These are phyloP conservation scores for Macropis europaea DNA, from an alignment of 2,888 invertebrate genomes.

Conservation along the genomic window DNA sequence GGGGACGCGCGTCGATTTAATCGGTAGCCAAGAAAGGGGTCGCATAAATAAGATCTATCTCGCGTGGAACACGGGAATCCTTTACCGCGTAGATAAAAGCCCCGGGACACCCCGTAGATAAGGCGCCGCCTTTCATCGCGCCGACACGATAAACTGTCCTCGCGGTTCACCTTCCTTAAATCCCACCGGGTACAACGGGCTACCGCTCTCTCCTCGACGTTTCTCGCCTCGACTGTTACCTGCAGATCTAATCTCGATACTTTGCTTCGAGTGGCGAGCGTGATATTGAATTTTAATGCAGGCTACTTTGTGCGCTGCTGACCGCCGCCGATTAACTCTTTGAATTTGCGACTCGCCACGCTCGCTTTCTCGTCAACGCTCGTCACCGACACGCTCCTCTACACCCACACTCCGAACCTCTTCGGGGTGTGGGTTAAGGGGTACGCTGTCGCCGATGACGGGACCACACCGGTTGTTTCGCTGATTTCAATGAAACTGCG, in stretches of 20 bases:
- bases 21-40: constrained; percentile 74
- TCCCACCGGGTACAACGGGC: constrained; percentile 55
- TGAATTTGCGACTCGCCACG: constrained; percentile 1
- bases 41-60: constrained; percentile 79
- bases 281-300: constrained; percentile 54
- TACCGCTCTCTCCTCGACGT: constrained; percentile 49
- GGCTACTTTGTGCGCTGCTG: constrained; percentile 28
- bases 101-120: constrained; percentile 72
- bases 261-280: constrained; percentile 44
- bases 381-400: too few relatives aligned
- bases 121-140: constrained; percentile 75
- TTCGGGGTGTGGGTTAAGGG: too few relatives aligned
- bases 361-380: too few relatives aligned
- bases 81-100: constrained; percentile 75
- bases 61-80: constrained; percentile 78
- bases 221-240: constrained; percentile 59
- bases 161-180: constrained; percentile 67
- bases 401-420: too few relatives aligned
- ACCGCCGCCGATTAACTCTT: constrained; percentile 29
- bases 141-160: constrained; percentile 73
- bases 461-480: too few relatives aligned
- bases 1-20: constrained; percentile 71
- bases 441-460: too few relatives aligned
- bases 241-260: constrained; percentile 54
- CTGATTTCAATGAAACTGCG: too few relatives aligned